A percentile compares a stretch with the other conserved stretches of the same genome.
These are phyloP conservation scores for Rhinolophus sinicus DNA, from an alignment of 2,113 vertebrate genomes.

Conservation along the genomic window DNA sequence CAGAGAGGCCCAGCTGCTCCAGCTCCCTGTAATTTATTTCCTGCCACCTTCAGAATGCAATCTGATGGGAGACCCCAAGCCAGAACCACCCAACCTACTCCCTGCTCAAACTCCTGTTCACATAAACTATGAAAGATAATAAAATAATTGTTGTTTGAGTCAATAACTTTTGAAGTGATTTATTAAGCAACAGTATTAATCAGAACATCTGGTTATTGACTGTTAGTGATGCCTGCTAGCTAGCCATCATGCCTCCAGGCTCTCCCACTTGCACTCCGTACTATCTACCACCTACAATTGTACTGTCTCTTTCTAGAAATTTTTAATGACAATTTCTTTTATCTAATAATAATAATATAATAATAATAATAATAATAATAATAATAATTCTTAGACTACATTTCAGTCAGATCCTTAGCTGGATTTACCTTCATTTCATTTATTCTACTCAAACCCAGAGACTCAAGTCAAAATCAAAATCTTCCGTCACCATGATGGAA, in stretches of 20 bases:
- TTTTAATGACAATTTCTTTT: neutral
- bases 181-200: neutral
- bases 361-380: neutral
- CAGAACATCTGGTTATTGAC: neutral
- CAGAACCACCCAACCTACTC: neutral
- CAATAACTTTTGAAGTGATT: neutral
- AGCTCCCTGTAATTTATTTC: too few species aligned
- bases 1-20: too few species aligned
- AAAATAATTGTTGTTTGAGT: neutral
- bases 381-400: neutral
- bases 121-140: neutral
- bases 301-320: neutral
- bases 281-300: neutral
- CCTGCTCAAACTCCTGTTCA: neutral
- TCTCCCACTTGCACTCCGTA: neutral
- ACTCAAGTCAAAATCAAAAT: neutral
- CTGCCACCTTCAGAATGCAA: neutral
- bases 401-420: neutral
- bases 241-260: neutral
- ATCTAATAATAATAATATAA: neutral
- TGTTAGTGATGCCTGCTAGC: neutral
- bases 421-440: neutral
- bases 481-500: too few species aligned
- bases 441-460: neutral
- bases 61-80: neutral